phyloP scores from a whole-genome alignment of 2,113 vertebrate species.

The Papio anubis region DNA sequence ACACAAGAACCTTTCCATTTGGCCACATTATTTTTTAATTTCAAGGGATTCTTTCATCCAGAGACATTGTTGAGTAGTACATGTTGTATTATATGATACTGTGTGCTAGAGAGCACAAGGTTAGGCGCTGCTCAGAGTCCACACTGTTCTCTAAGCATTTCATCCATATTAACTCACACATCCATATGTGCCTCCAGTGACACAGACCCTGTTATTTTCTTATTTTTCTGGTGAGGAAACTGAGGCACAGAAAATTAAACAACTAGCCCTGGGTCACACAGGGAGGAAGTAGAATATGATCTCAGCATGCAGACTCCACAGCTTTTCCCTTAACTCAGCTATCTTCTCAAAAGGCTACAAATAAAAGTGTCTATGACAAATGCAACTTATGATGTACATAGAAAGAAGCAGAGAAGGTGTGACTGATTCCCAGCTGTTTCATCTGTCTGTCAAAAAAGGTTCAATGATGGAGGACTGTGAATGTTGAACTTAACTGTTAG shows the following conservation, averaged over 20 bases:
- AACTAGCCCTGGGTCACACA: neutral
- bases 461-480: neutral
- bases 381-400: fast-evolving
- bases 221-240: neutral
- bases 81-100: too few species aligned
- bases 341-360: fast-evolving
- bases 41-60: neutral
- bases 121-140: neutral
- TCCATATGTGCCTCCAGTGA: neutral
- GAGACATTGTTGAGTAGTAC: neutral
- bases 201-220: neutral
- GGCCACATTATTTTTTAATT: neutral
- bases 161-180: neutral
- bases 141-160: neutral
- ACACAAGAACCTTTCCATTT: neutral
- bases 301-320: neutral
- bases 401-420: neutral
- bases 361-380: neutral
- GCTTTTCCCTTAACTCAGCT: neutral
- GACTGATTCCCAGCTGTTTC: neutral
- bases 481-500: neutral
- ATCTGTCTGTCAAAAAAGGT: neutral
- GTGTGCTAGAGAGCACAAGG: neutral
- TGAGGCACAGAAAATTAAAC: neutral
- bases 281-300: too few species aligned